Evolutionary conservation across 2,113 vertebrate species (phyloP).

Genomic region (Meles meles): DNA sequence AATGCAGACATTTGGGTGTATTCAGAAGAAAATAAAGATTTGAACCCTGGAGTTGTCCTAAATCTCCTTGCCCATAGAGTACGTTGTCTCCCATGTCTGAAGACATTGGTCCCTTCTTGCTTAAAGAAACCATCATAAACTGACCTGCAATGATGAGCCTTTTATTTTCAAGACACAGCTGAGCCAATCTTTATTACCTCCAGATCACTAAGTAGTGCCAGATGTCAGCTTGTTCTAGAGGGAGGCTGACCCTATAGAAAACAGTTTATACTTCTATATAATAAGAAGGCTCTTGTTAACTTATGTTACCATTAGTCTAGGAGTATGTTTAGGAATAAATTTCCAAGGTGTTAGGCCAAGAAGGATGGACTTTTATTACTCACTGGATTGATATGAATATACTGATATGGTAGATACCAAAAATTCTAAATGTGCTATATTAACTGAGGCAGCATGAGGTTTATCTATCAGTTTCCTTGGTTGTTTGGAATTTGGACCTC

Average conservation of each 20-base stretch:
- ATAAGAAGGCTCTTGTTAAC: neutral
- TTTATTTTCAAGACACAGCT: neutral
- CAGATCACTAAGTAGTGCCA: neutral
- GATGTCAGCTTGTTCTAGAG: neutral
- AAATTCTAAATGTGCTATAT: neutral
- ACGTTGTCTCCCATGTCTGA: neutral
- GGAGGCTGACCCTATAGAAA: neutral
- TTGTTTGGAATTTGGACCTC: neutral
- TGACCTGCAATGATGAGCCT: neutral
- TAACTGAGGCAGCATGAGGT: neutral
- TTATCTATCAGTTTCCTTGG: neutral
- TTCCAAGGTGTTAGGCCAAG: neutral
- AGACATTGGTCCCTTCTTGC: neutral
- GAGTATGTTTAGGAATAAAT: neutral
- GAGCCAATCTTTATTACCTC: neutral
- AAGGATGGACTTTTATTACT: neutral
- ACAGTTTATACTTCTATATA: neutral
- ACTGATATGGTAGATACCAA: neutral
- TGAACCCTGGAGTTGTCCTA: neutral
- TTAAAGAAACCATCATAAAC: neutral
- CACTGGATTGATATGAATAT: neutral
- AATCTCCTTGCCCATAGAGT: neutral
- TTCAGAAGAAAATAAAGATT: neutral
- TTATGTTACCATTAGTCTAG: neutral
- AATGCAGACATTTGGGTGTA: neutral